Evolutionary conservation across 64 coral and sea anemone genomes (phyloP).

Genomic region (Montipora sp.): DNA sequence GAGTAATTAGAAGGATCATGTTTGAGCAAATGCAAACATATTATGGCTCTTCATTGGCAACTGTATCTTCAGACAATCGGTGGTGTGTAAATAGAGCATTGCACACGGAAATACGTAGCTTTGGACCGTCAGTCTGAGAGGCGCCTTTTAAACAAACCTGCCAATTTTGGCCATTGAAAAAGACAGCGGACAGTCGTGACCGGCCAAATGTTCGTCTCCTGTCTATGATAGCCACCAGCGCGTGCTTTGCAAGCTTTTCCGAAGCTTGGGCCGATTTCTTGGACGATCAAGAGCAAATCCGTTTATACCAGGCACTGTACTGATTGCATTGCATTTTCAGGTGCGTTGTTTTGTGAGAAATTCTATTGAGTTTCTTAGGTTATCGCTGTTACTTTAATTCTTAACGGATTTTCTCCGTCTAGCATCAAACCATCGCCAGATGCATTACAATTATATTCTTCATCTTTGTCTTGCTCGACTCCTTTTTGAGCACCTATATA

Average conservation of each 20-base stretch:
- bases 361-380: too few species aligned
- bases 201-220: background rate
- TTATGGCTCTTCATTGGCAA: conserved; percentile 16
- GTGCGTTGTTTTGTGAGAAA: too few species aligned
- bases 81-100: conserved; percentile 24
- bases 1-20: background rate
- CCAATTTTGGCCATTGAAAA: background rate
- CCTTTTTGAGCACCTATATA: too few species aligned
- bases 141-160: conserved; percentile 32
- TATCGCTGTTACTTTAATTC: too few species aligned
- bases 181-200: background rate
- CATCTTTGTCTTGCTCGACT: too few species aligned
- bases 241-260: background rate
- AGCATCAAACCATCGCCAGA: too few species aligned
- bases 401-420: too few species aligned
- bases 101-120: conserved; percentile 35
- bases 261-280: too few species aligned
- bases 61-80: conserved; percentile 32
- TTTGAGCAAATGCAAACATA: background rate
- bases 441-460: too few species aligned
- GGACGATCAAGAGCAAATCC: background rate
- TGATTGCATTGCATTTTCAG: too few species aligned
- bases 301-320: too few species aligned
- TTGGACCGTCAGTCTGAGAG: conserved; percentile 11
- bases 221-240: background rate